Evolutionary conservation across 1,140 invertebrate species (phyloP).

Genomic region (Pseudomyrmex sp.): DNA sequence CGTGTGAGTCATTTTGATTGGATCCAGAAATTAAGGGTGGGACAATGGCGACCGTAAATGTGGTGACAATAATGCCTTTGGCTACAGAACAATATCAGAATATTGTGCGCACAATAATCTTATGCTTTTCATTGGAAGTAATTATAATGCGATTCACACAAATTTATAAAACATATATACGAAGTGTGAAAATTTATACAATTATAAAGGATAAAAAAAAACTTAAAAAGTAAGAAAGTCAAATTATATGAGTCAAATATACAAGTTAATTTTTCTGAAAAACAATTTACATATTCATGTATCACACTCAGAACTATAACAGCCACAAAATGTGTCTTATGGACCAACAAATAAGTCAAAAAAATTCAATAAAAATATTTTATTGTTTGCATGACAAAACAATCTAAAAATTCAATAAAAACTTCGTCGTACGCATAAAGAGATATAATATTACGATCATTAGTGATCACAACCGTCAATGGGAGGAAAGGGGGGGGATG

Average conservation of each 20-base stretch:
- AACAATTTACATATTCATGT: no score
- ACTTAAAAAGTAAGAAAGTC: no score
- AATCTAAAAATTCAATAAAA: conserved; percentile 48
- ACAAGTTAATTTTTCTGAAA: no score
- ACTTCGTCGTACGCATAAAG: conserved; percentile 1
- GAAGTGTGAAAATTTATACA: no score
- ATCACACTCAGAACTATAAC: no score
- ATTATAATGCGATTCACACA: not conserved
- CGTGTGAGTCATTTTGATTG: conserved; percentile 84
- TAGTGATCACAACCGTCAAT: not conserved
- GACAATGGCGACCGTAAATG: conserved; percentile 78
- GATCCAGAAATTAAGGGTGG: conserved; percentile 81
- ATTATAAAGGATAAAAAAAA: no score
- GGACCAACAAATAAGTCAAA: not conserved
- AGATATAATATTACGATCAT: conserved; percentile 49
- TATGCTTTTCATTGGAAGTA: not conserved
- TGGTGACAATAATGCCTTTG: conserved; percentile 65
- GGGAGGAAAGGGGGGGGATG: not conserved
- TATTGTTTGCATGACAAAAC: not conserved
- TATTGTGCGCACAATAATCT: conserved; percentile 37
- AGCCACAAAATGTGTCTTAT: not conserved
- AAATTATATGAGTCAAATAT: no score
- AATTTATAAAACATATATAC: conserved; percentile 2
- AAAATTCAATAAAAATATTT: not conserved
- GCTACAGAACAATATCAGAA: conserved; percentile 58